Evolutionary conservation across 2,888 invertebrate species (phyloP), one percentile per base, ranked within the genome.

Genomic region (Drosophila mercatorum): DNA sequence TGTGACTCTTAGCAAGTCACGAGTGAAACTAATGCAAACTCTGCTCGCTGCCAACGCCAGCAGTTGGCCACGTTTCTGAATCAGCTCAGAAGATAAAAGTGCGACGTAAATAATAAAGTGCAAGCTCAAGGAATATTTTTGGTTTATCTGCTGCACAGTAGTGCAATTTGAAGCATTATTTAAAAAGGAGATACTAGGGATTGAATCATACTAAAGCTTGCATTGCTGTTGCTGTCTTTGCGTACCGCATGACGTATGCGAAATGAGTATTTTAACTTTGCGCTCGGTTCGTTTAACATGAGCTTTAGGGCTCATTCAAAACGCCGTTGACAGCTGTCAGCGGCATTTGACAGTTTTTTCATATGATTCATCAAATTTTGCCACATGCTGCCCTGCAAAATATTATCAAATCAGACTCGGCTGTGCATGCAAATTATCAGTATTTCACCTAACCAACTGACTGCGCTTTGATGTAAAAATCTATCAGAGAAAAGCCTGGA

Each of bases 261-360:
- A 72, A 72, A 86, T 78, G 71, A 60, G 64, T 57, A 38, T 28
- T 61, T 43, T 65, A 40, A 17, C 49, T 43, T 34, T 44, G 44
- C 67, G 66, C 80, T 64, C 53, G 52, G 61, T 38, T 51, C 65
- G 71, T 57, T 81, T 69, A 67, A 75, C 64, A 68, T 63, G 44
- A 12, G 66, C 43, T 66, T 68, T 12, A 4, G 44, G 57, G 22
- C 14, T 17, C 10, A 44, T 46, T 26, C 11, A 11, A 49, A 41
- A 43, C 65, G 68, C 49, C 44, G 86, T 68, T 78, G 83, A 81
- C 83, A 83, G 87, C 78, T 83, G 82, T 83, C 87, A 75, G 64
- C 38, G 63, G 63, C 86, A 83, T 83, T 83, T 80, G 66, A 22
- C 14, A 47, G 53, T 61, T 72, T 61, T 67, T 76, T 64, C 31